Conservation (phyloP, 2,888 invertebrate genomes). For the Willowsia nigromaculata region DNA sequence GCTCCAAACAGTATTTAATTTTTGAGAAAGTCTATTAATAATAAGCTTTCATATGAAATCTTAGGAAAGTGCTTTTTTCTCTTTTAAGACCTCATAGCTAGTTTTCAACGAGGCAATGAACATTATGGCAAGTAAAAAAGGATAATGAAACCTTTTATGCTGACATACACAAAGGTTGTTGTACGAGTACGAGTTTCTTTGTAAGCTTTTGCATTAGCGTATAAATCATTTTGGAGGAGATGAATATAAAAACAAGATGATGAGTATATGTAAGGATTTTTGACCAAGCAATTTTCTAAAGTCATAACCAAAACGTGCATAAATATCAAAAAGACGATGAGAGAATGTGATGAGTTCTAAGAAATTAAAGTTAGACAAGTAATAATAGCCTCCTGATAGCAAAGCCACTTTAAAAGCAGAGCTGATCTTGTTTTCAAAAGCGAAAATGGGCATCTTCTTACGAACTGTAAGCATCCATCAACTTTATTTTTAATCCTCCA, state of each 20-base stretch:
- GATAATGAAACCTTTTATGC: neutral
- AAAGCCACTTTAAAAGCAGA: no score
- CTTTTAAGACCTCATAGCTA: neutral
- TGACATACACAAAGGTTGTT: neutral
- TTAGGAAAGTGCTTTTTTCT: neutral
- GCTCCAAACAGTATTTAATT: constrained; percentile 19
- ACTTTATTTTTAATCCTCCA: neutral
- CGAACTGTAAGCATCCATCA: neutral
- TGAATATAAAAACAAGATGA: neutral
- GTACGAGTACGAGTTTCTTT: neutral
- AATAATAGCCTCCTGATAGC: no score
- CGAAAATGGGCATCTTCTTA: neutral
- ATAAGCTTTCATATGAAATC: neutral
- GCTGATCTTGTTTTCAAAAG: neutral
- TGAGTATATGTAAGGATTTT: neutral
- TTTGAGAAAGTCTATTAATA: constrained; percentile 37
- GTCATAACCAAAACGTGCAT: neutral
- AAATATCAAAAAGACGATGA: neutral
- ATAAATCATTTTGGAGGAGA: neutral
- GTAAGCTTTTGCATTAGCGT: neutral
- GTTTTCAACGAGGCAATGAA: neutral
- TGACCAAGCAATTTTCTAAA: neutral
- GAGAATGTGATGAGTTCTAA: neutral
- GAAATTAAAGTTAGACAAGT: neutral
- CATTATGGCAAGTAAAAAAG: neutral